These are phyloP conservation scores for Chymomyza procnemis DNA, from an alignment of 2,888 invertebrate species.

Conservation along the genomic window DNA sequence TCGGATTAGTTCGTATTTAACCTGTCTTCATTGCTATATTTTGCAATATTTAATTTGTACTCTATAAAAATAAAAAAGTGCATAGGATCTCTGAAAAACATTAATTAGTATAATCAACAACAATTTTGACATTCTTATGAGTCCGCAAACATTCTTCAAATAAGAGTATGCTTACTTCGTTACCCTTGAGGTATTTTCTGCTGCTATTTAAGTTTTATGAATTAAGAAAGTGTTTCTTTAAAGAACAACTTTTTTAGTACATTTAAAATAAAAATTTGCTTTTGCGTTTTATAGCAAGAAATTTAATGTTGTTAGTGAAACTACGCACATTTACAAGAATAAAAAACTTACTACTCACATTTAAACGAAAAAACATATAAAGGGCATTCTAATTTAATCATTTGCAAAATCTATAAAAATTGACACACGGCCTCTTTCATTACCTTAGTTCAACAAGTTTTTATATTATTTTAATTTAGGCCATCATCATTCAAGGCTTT, in stretches of 20 bases:
- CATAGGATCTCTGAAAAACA: too few relatives aligned
- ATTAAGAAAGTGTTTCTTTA: neutral
- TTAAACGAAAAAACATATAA: neutral
- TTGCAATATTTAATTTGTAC: too few relatives aligned
- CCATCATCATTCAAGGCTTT: conserved; percentile 58
- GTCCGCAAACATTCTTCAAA: too few relatives aligned
- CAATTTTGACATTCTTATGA: too few relatives aligned
- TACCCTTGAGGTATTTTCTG: too few relatives aligned
- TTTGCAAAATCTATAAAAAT: neutral
- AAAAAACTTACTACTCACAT: conserved; percentile 14
- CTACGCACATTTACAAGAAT: conserved; percentile 16
- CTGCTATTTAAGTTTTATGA: conserved; percentile 12
- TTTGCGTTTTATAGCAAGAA: conserved; percentile 41
- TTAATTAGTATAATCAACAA: too few relatives aligned
- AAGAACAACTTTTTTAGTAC: conserved; percentile 15
- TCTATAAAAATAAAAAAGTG: too few relatives aligned
- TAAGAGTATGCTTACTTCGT: too few relatives aligned
- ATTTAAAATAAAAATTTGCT: conserved; percentile 42
- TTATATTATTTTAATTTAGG: conserved; percentile 60
- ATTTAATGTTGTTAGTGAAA: conserved; percentile 58
- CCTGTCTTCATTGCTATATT: too few relatives aligned
- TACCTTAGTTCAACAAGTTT: neutral
- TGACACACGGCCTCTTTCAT: too few relatives aligned
- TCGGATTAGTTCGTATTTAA: too few relatives aligned
- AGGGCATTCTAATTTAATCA: neutral